These are phyloP conservation scores for Scortum barcoo DNA, from an alignment of 2,113 vertebrate genomes.

Conservation along the genomic window DNA sequence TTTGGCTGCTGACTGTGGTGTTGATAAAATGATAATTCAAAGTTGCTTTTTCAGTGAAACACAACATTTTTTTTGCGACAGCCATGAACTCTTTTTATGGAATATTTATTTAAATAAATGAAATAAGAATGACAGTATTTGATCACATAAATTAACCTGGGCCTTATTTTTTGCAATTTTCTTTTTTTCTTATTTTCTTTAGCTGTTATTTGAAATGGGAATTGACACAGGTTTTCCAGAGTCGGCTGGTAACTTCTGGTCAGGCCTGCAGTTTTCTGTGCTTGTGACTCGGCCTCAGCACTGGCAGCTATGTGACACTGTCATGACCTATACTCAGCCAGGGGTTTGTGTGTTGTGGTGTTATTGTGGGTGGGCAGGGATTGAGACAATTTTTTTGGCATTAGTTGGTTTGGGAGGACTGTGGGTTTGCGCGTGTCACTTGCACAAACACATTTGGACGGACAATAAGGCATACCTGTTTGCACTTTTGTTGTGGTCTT, in stretches of 20 bases:
- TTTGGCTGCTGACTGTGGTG: background rate
- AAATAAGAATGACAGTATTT: background rate
- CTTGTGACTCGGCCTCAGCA: background rate
- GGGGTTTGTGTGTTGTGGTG: constrained; percentile 22
- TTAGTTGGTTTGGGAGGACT: constrained; percentile 1
- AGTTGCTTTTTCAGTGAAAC: constrained; percentile 6
- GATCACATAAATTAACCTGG: background rate
- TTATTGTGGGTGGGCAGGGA: constrained; percentile 3
- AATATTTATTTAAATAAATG: background rate
- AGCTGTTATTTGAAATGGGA: background rate
- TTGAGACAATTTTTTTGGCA: background rate
- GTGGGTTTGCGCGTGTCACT: background rate
- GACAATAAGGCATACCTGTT: background rate
- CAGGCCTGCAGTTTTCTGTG: constrained; percentile 9
- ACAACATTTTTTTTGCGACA: background rate
- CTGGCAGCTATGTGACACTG: constrained; percentile 16
- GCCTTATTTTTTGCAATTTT: background rate
- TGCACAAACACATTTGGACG: constrained; percentile 2
- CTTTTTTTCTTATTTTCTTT: too few relatives aligned
- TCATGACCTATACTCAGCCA: constrained; percentile 19
- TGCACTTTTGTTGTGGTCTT: background rate
- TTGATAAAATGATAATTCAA: constrained; percentile 1
- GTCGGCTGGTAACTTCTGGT: background rate
- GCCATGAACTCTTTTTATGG: background rate
- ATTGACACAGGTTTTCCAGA: background rate